Evolutionary conservation across 1,140 invertebrate species (phyloP).

Genomic region (Micrasema longulum): DNA sequence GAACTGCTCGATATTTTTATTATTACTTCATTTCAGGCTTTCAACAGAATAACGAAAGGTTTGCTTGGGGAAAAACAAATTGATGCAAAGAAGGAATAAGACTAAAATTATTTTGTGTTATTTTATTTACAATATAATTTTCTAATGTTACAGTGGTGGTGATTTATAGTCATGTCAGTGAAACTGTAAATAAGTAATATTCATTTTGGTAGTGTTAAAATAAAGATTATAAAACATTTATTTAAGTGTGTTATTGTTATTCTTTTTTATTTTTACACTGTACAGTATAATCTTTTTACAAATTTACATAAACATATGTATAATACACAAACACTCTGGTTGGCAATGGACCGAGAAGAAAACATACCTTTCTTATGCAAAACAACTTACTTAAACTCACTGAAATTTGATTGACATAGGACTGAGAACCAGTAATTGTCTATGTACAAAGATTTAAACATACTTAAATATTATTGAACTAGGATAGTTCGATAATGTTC

Average conservation of each 20-base stretch:
- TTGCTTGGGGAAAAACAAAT: constrained; percentile 14
- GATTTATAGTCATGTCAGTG: constrained; percentile 20
- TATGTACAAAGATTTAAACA: too few species aligned
- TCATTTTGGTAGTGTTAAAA: constrained; percentile 8
- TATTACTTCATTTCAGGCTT: constrained; percentile 31
- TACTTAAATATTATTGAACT: too few species aligned
- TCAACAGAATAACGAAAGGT: not conserved
- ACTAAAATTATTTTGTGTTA: not conserved
- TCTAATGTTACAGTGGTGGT: constrained; percentile 26
- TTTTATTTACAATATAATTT: constrained; percentile 36
- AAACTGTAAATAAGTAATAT: not conserved
- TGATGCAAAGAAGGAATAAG: not conserved
- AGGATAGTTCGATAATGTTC: too few species aligned
- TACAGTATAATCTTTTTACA: not conserved
- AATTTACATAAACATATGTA: not conserved
- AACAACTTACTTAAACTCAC: too few species aligned
- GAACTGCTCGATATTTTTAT: too few species aligned
- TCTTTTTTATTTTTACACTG: not conserved
- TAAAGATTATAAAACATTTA: constrained; percentile 16
- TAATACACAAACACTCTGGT: not conserved
- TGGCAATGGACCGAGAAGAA: too few species aligned
- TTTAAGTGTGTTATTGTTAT: constrained; percentile 19
- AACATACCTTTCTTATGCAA: too few species aligned
- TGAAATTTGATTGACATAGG: too few species aligned
- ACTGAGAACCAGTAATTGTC: too few species aligned